phyloP scores from a whole-genome alignment of 1,140 invertebrate genomes.

The Drosophila varians region DNA sequence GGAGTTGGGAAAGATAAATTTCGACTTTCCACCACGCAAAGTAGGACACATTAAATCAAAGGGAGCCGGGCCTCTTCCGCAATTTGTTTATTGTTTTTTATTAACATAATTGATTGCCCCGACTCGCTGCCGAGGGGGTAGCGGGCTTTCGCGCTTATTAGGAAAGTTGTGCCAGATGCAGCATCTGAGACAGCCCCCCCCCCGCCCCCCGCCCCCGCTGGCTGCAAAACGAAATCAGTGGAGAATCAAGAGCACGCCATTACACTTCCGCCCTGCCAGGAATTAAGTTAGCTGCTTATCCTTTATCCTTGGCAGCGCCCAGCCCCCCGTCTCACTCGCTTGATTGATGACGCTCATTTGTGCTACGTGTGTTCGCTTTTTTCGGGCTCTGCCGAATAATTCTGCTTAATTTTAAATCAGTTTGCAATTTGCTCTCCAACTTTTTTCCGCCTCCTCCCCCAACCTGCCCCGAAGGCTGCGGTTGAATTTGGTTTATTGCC shows the following conservation, averaged over 20 bases:
- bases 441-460: slow-evolving; percentile 19
- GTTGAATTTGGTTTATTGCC: slow-evolving; percentile 76
- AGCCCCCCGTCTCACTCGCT: slow-evolving; percentile 12
- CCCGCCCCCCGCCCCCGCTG: not conserved
- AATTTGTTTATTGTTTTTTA: slow-evolving; percentile 76
- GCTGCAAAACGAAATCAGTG: slow-evolving; percentile 22
- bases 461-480: slow-evolving; percentile 25
- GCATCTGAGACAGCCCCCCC: slow-evolving; percentile 20
- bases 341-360: slow-evolving; percentile 81
- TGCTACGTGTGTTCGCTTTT: slow-evolving; percentile 37
- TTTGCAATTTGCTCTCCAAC: slow-evolving; percentile 68
- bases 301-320: slow-evolving; percentile 49
- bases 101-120: slow-evolving; percentile 75
- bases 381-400: slow-evolving; percentile 65
- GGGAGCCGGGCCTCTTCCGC: slow-evolving; percentile 4
- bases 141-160: slow-evolving; percentile 39
- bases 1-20: slow-evolving; percentile 4
- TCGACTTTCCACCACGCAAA: slow-evolving; percentile 22
- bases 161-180: slow-evolving; percentile 58
- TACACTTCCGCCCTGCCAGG: slow-evolving; percentile 45
- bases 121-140: slow-evolving; percentile 7
- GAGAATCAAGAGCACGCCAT: slow-evolving; percentile 49
- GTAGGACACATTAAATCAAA: slow-evolving; percentile 46
- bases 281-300: slow-evolving; percentile 70
- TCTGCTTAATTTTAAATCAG: slow-evolving; percentile 82